phyloP scores from a whole-genome alignment of 2,113 vertebrate species.

The Benitochromis conjunctus region DNA sequence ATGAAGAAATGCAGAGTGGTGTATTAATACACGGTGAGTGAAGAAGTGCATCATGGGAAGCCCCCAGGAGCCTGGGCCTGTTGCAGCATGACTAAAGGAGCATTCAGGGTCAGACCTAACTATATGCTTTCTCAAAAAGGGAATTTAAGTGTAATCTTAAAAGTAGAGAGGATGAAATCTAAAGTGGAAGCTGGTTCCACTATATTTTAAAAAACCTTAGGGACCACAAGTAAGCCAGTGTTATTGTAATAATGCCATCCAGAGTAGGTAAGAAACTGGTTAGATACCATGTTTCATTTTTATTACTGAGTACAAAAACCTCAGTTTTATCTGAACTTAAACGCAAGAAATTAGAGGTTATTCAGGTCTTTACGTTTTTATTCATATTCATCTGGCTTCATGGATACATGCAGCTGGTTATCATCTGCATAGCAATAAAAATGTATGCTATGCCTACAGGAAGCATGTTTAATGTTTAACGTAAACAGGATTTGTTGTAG shows the following conservation, averaged over 20 bases:
- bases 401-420: background rate
- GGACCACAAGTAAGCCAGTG: background rate
- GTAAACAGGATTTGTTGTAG: background rate
- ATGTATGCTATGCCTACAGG: background rate
- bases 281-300: background rate
- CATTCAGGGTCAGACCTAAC: background rate
- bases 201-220: background rate
- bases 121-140: background rate
- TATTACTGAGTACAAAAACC: background rate
- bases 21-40: background rate
- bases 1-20: background rate
- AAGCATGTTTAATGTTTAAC: background rate
- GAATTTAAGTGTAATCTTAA: rapidly evolving
- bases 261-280: background rate
- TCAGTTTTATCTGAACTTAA: background rate
- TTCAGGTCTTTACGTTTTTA: background rate
- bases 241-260: background rate
- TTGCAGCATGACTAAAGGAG: background rate
- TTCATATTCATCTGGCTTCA: background rate
- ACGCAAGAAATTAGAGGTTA: background rate
- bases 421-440: background rate
- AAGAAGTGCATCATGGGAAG: background rate
- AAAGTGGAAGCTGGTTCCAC: background rate
- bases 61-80: background rate
- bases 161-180: background rate